These are phyloP conservation scores for Ooceraea biroi DNA, from an alignment of 1,140 invertebrate genomes.

Conservation along the genomic window DNA sequence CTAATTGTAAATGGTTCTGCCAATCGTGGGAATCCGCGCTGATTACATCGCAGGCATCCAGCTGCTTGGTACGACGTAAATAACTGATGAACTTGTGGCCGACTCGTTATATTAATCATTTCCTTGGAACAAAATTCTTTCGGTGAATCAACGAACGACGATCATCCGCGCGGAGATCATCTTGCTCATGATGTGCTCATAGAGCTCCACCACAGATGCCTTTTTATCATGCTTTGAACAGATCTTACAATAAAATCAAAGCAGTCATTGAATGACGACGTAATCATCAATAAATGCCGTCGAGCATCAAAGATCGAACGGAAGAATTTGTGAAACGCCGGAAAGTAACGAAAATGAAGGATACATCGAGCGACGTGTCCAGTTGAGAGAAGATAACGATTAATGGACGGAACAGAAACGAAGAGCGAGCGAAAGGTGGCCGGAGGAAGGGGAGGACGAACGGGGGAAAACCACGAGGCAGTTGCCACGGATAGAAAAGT, in stretches of 20 bases:
- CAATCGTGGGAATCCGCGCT: constrained; percentile 73
- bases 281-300: constrained; percentile 2
- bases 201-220: neutral
- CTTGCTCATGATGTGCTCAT: neutral
- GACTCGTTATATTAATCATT: constrained; percentile 63
- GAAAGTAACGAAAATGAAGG: constrained; percentile 22
- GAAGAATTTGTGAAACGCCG: neutral
- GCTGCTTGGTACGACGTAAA: constrained; percentile 33
- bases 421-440: too few relatives aligned
- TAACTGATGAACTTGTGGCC: constrained; percentile 62
- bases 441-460: neutral
- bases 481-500: constrained; percentile 60
- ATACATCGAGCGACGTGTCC: constrained; percentile 16
- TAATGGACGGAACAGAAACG: constrained; percentile 12
- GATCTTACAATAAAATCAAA: constrained; percentile 1
- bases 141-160: constrained; percentile 1
- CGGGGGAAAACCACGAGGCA: constrained; percentile 12
- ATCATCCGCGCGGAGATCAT: neutral
- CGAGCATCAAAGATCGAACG: constrained; percentile 14
- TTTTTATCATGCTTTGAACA: neutral
- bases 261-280: constrained; percentile 41
- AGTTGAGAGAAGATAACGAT: constrained; percentile 20
- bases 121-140: constrained; percentile 53
- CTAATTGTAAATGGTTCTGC: constrained; percentile 73
- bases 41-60: constrained; percentile 65